These are phyloP conservation scores for Eutrigla gurnardus DNA, from an alignment of 2,797 vertebrate genomes.

Conservation along the genomic window DNA sequence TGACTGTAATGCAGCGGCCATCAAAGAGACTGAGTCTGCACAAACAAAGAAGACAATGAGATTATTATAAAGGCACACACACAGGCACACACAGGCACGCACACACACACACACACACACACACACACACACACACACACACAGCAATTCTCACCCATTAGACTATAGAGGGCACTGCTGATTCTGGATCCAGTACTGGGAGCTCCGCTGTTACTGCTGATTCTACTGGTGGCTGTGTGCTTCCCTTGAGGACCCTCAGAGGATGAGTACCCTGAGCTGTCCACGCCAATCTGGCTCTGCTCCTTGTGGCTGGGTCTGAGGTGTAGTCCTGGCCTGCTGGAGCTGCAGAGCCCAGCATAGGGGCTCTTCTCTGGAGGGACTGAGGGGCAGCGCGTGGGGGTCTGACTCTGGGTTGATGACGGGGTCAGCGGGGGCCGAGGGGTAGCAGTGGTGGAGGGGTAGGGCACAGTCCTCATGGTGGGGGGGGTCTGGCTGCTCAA, in stretches of 20 bases:
- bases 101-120: conserved; percentile 5
- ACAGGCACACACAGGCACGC: conserved; percentile 2
- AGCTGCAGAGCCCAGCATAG: neutral
- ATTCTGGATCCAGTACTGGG: conserved; percentile 27
- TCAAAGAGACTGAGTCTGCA: conserved; percentile 39
- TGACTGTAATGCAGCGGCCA: neutral
- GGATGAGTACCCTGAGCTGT: conserved; percentile 83
- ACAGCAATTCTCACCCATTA: conserved; percentile 56
- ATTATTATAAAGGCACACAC: neutral
- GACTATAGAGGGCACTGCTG: conserved; percentile 25
- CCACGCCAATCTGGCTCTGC: conserved; percentile 47
- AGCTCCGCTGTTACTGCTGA: neutral
- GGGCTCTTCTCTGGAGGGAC: conserved; percentile 30
- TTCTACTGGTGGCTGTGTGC: conserved; percentile 2
- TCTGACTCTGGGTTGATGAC: conserved; percentile 19
- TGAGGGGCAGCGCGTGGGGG: neutral
- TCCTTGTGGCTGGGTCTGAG: conserved; percentile 35
- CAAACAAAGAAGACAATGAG: conserved; percentile 7
- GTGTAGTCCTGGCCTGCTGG: conserved; percentile 24
- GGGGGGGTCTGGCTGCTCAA: conserved; percentile 10
- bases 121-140: conserved; percentile 13
- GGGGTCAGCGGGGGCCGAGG: conserved; percentile 64
- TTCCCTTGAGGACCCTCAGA: conserved; percentile 65
- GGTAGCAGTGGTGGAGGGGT: conserved; percentile 29
- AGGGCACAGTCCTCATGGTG: conserved; percentile 41